Percentiles rank a stretch among this genome's conserved stretches.
Evolutionary conservation across 2,888 invertebrate species (phyloP).

Genomic region (Automeris io): DNA sequence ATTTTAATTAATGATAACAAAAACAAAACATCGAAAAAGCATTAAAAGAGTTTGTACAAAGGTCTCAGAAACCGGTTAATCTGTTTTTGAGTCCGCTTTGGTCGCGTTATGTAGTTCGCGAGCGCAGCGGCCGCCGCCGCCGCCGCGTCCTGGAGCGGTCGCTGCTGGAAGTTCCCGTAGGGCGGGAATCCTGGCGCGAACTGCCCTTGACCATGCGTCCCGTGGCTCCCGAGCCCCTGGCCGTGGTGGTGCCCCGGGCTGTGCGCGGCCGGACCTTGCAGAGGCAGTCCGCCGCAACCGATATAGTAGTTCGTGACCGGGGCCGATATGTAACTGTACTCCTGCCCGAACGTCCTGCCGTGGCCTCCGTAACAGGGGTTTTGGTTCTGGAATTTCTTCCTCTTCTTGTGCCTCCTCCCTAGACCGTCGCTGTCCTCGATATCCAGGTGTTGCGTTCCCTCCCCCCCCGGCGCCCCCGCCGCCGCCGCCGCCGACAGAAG

Average conservation of each 20-base stretch:
- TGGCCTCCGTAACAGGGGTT: slow-evolving; percentile 37
- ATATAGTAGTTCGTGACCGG: slow-evolving; percentile 64
- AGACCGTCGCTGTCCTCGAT: slow-evolving; percentile 41
- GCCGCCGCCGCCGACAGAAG: too few relatives aligned
- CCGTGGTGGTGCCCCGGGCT: slow-evolving; percentile 20
- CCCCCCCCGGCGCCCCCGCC: slow-evolving; percentile 31
- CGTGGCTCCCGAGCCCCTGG: slow-evolving; percentile 26
- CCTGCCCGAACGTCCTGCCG: slow-evolving; percentile 43
- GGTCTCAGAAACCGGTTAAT: slow-evolving; percentile 56
- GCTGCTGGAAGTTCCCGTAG: slow-evolving; percentile 11
- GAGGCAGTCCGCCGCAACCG: slow-evolving; percentile 42
- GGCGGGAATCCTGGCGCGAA: slow-evolving; percentile 17
- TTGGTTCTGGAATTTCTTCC: slow-evolving; percentile 48
- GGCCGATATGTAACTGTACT: slow-evolving; percentile 57
- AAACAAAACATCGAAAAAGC: not conserved
- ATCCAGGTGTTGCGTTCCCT: slow-evolving; percentile 39
- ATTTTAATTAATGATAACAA: not conserved
- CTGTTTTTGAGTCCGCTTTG: slow-evolving; percentile 51
- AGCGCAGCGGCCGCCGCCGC: slow-evolving; percentile 67
- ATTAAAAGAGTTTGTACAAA: slow-evolving; percentile 52
- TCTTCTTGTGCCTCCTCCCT: slow-evolving; percentile 45
- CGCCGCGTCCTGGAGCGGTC: slow-evolving; percentile 48
- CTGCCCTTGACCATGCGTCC: slow-evolving; percentile 17
- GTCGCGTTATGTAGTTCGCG: slow-evolving; percentile 57
- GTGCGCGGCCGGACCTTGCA: slow-evolving; percentile 19